phyloP scores from a whole-genome alignment of 2,113 vertebrate genomes.

The Sebastes fasciatus region DNA sequence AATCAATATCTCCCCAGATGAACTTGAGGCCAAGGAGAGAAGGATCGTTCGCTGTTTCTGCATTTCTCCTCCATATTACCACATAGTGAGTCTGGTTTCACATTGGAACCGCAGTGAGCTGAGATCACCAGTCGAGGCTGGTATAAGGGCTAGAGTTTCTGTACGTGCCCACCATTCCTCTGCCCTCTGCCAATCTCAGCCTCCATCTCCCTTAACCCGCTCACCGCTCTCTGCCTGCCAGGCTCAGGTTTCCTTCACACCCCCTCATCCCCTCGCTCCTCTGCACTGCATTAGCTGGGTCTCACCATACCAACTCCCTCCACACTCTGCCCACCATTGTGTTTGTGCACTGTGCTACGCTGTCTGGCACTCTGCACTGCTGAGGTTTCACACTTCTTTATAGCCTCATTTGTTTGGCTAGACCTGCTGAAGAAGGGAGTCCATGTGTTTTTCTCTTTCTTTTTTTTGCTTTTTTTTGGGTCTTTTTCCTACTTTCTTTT shows the following conservation, averaged over 20 bases:
- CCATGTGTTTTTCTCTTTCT: conserved; percentile 50
- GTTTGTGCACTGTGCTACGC: conserved; percentile 50
- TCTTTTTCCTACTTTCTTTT: conserved; percentile 21
- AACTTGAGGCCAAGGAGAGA: conserved; percentile 48
- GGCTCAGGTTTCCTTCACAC: conserved; percentile 62
- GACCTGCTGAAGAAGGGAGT: conserved; percentile 45
- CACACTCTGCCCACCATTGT: conserved; percentile 47
- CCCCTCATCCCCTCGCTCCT: conserved; percentile 22
- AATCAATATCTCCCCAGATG: conserved; percentile 60
- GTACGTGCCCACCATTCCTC: conserved; percentile 51
- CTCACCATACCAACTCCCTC: conserved; percentile 24
- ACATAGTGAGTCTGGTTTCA: conserved; percentile 71
- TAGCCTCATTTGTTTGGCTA: conserved; percentile 64
- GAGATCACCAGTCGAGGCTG: conserved; percentile 66
- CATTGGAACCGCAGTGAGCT: conserved; percentile 65
- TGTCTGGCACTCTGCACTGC: conserved; percentile 57
- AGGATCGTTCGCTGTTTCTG: conserved; percentile 50
- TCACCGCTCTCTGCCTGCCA: conserved; percentile 37
- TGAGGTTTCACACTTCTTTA: conserved; percentile 76
- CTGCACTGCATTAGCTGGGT: conserved; percentile 14
- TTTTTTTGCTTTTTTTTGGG: background rate
- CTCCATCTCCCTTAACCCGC: conserved; percentile 16
- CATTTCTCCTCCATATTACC: conserved; percentile 49
- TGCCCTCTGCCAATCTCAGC: conserved; percentile 58
- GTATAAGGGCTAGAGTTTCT: conserved; percentile 61